Base-by-base conservation (phyloP, 1,140 invertebrate species). In the Macrocentrus cingulum region DNA sequence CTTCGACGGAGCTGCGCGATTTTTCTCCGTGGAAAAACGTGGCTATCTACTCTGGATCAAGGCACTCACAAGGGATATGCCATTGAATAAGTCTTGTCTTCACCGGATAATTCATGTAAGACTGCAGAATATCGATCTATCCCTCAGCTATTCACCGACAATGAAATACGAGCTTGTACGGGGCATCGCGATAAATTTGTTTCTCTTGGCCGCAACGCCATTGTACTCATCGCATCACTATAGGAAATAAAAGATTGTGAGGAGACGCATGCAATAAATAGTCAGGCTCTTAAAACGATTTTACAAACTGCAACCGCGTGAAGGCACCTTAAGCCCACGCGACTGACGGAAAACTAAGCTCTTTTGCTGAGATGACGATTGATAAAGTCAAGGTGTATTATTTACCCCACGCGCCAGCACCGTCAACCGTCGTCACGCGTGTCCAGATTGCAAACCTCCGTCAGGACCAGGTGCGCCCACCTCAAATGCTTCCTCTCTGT, bases 251-350 rank as follows among this genome's bases (percentile, higher is more conserved):
- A n/a, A n/a, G n/a, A n/a, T n/a, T n/a, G n/a, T n/a, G n/a, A n/a
- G n/a, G 16, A n/a, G 25, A 15, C 22, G 46, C 29, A 32, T 8
- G 46, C 46, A 34, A 34, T 19, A 50, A 50, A 32, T 34, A 34
- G 36, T n/a, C n/a, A 48, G 15, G 15, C 25, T n/a, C 25, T 37
- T 20, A 46, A n/a, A n/a, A 56, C 34, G 19, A 53, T 53, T 41
- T 53, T 23, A 53, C 50, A 53, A 39, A 41, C 16, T 41, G 34
- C 34, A 41, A 53, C 50, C 19, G 50, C n/a, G 13, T 41, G 39
- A 16, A 41, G 34, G 50, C 36, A n/a, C 44, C 57, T 56, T n/a
- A 2, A 75, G 66, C 52, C 70, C 69, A 39, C 36, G 36, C 36
- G 16, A 4, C 42, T 19, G 8, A 2, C 15, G 36, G 8, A 39